phyloP scores from a whole-genome alignment of 2,888 invertebrate genomes.

The Augochlorella aurata region DNA sequence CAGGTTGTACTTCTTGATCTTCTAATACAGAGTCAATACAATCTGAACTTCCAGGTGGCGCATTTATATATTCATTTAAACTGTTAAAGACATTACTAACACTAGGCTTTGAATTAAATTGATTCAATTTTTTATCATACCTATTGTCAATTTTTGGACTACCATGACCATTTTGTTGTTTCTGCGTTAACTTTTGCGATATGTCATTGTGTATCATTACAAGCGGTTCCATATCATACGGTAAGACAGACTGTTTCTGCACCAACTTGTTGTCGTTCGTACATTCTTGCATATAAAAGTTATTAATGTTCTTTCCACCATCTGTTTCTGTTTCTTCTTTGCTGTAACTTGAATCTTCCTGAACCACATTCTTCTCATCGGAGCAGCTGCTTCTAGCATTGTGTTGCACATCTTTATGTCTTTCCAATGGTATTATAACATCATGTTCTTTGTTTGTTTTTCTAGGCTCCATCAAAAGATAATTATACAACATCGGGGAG shows the following conservation, averaged over 20 bases:
- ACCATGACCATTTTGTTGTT: slow-evolving; percentile 72
- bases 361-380: slow-evolving; percentile 28
- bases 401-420: slow-evolving; percentile 38
- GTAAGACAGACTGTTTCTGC: slow-evolving; percentile 68
- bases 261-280: slow-evolving; percentile 67
- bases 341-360: slow-evolving; percentile 24
- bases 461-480: slow-evolving; percentile 48
- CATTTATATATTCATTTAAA: slow-evolving; percentile 85
- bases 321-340: slow-evolving; percentile 41
- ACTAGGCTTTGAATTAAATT: slow-evolving; percentile 81
- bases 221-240: slow-evolving; percentile 65
- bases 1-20: slow-evolving; percentile 31
- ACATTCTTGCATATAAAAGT: slow-evolving; percentile 72
- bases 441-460: slow-evolving; percentile 47
- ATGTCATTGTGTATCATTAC: slow-evolving; percentile 74
- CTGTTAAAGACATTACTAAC: slow-evolving; percentile 87
- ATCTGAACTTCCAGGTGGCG: slow-evolving; percentile 76
- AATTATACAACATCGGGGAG: slow-evolving; percentile 40
- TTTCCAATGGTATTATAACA: slow-evolving; percentile 48
- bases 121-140: slow-evolving; percentile 77
- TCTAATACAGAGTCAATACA: slow-evolving; percentile 50
- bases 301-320: slow-evolving; percentile 70
- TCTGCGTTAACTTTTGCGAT: slow-evolving; percentile 74
- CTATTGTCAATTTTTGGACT: slow-evolving; percentile 72
- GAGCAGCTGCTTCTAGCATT: slow-evolving; percentile 23